Conservation (phyloP, 2,797 vertebrate species). For the Lemur catta region DNA sequence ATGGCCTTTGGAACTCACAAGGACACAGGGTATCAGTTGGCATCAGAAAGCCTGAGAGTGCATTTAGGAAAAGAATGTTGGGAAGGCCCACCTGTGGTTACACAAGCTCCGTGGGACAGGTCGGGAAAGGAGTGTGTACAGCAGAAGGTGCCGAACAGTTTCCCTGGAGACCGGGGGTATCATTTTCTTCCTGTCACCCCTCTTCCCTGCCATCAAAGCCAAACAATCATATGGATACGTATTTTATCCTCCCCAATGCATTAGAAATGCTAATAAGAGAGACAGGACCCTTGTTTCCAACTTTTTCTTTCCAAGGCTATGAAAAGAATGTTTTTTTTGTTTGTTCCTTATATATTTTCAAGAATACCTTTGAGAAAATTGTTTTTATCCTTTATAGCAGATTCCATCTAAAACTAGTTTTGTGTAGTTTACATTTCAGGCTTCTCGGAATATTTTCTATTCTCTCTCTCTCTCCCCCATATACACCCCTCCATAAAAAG, state of each 20-base stretch:
- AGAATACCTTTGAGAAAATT: not conserved
- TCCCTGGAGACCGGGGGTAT: not conserved
- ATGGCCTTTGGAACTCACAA: not conserved
- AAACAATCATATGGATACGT: not conserved
- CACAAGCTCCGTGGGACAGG: too few species aligned
- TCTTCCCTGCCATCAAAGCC: not conserved
- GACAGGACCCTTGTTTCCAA: not conserved
- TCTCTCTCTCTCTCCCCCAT: not conserved
- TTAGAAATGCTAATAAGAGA: not conserved
- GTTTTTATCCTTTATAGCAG: not conserved
- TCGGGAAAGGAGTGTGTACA: not conserved
- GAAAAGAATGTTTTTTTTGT: not conserved
- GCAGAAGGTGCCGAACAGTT: not conserved
- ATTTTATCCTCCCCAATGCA: not conserved
- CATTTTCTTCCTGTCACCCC: not conserved
- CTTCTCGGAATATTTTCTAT: slow-evolving; percentile 17
- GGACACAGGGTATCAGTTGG: not conserved
- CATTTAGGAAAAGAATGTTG: not conserved
- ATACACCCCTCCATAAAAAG: not conserved
- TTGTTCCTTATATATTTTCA: not conserved
- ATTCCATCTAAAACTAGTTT: slow-evolving; percentile 8
- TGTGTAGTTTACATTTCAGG: not conserved
- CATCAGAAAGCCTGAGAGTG: not conserved
- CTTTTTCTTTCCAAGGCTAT: not conserved
- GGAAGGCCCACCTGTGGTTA: not conserved